Percentiles rank a stretch among this genome's conserved stretches.
Evolutionary conservation across 2,888 invertebrate species (phyloP).

Genomic region (Tenthredo amoena): DNA sequence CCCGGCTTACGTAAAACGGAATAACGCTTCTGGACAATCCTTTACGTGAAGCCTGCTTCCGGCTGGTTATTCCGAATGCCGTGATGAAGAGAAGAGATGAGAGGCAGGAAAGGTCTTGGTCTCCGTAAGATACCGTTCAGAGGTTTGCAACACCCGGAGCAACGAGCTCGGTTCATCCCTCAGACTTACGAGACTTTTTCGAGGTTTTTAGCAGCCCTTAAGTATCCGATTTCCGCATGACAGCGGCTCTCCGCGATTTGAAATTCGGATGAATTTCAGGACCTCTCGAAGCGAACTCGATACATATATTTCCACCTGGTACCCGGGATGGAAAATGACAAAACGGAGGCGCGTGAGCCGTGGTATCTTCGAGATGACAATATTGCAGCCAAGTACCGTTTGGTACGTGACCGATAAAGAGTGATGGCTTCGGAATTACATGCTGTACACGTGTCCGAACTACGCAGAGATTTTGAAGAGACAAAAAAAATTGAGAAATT

Average conservation of each 20-base stretch:
- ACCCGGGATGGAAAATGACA: conserved; percentile 20
- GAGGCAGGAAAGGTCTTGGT: conserved; percentile 19
- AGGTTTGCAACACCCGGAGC: conserved; percentile 46
- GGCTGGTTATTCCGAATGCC: not conserved
- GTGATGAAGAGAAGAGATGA: not conserved
- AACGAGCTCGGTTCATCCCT: conserved; percentile 31
- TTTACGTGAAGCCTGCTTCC: conserved; percentile 4
- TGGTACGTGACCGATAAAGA: conserved; percentile 22
- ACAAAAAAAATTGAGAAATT: not conserved
- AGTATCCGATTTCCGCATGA: not conserved
- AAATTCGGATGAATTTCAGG: not conserved
- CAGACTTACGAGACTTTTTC: not conserved
- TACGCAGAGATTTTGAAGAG: not conserved
- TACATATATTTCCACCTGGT: conserved; percentile 3
- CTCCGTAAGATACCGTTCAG: conserved; percentile 44
- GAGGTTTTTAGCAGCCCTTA: not conserved
- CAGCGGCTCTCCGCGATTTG: not conserved
- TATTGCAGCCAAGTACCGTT: conserved; percentile 13
- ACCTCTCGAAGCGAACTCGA: not conserved
- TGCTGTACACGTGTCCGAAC: conserved; percentile 34
- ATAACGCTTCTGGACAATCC: conserved; percentile 22
- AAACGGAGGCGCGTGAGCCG: not conserved
- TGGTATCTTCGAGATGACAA: conserved; percentile 33
- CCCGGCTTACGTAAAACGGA: not conserved
- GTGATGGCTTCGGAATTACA: not conserved